A percentile compares a stretch with the other conserved stretches of the same genome.
phyloP scores from a whole-genome alignment of 2,113 vertebrate genomes.

The Cavia aperea region DNA sequence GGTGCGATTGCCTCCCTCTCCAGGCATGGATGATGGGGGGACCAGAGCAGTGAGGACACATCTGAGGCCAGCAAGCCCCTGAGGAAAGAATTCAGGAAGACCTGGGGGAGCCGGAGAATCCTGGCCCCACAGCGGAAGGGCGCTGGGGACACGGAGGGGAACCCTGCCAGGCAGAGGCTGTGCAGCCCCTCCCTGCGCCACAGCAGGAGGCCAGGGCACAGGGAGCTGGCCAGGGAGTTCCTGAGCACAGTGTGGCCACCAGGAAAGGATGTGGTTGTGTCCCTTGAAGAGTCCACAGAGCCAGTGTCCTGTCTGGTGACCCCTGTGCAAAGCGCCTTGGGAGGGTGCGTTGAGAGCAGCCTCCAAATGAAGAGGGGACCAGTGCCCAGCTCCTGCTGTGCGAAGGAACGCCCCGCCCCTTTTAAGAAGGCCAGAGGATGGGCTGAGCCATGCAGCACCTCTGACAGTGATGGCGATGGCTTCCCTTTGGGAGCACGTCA shows the following conservation, averaged over 20 bases:
- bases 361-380: neutral
- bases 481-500: constrained; percentile 87
- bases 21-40: neutral
- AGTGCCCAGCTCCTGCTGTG: neutral
- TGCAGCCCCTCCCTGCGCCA: neutral
- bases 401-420: neutral
- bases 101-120: neutral
- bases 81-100: neutral
- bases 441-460: constrained; percentile 70
- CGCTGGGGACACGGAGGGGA: neutral
- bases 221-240: neutral
- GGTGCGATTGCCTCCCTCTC: neutral
- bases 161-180: neutral
- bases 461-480: constrained; percentile 77
- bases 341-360: neutral
- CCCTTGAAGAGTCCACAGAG: neutral
- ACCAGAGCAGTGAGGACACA: neutral
- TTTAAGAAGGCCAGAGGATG: constrained; percentile 48
- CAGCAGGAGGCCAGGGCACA: neutral
- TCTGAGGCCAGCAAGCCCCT: neutral
- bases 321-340: neutral
- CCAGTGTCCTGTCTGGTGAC: neutral
- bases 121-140: neutral
- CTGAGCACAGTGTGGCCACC: neutral
- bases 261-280: neutral